Base-by-base conservation (phyloP, 2,113 vertebrate species). In the Amphilophus citrinellus region DNA sequence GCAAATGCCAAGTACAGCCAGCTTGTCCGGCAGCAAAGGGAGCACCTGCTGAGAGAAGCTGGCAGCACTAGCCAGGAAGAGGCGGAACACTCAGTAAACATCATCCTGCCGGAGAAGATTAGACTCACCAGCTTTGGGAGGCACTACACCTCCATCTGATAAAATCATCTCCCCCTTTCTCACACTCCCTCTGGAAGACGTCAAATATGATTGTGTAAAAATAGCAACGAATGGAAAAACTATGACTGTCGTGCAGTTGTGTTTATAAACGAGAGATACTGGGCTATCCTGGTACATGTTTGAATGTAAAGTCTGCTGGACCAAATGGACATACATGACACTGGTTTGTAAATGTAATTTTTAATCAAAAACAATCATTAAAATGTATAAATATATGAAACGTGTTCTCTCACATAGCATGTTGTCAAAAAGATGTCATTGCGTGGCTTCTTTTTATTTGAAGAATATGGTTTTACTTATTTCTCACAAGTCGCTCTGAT, bases 31-130 rank as follows among this genome's bases (percentile, higher is more conserved):
- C 97, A 97, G 92, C 98, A 98, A 88, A 96, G 96, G 80, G 96
- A 97, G 61, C 95, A 96, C 57, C 97, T 98, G 82, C 94, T 98
- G 71, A 97, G 95, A 7, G 95, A 95, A 75, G 93, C 76, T 27
- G 93, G 96, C 22, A 92, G 95, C 42, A 73, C 93, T 7, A 96
- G 96, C 1, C 97, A 96, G 66, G 97, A 98, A 20, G 96, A 97
- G 1, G 96, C 96, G 4, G 97, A 97, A 37, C 95, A 97, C 85
- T 96, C 97, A 0, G 97, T 99, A 66, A 98, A 98, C 91, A 97
- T 98, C 93, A 97, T 99, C 88, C 95, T 98, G 88, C 98, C 98
- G 0, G 98, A 98, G 92, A 98, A 98, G 95, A 96, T 97, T 89
- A 96, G 96, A 91, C 94, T 97, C 93, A 95, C 96, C 89, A 96